Evolutionary conservation across 2,888 invertebrate species (phyloP).

Genomic region (Lottia scabra): DNA sequence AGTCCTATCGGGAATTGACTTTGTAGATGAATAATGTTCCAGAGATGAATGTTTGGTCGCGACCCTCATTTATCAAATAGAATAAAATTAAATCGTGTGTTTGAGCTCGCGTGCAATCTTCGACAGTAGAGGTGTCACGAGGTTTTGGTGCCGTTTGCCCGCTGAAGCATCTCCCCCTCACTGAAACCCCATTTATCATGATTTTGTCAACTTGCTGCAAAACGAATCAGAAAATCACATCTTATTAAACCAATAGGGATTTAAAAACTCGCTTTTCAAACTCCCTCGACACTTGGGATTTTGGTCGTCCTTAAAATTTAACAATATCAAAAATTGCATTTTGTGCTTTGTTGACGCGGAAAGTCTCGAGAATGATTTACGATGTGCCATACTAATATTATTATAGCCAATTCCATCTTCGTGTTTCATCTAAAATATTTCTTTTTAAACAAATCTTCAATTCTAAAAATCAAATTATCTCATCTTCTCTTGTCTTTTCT

Average conservation of each 20-base stretch:
- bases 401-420: background rate
- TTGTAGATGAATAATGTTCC: conserved; percentile 4
- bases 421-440: conserved; percentile 1
- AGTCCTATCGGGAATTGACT: conserved; percentile 1
- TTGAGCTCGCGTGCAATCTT: conserved; percentile 4
- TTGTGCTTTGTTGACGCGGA: conserved; percentile 1
- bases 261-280: conserved; percentile 7
- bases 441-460: conserved; percentile 5
- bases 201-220: conserved; percentile 2
- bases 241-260: conserved; percentile 2
- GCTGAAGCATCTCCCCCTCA: background rate
- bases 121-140: conserved; percentile 1
- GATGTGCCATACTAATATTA: conserved; percentile 3
- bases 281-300: conserved; percentile 4
- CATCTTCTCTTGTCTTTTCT: background rate
- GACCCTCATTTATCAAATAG: conserved; percentile 3
- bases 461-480: conserved; percentile 5
- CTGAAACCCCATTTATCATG: conserved; percentile 4
- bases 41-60: conserved; percentile 4
- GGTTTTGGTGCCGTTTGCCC: conserved; percentile 4
- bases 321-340: conserved; percentile 7
- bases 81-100: conserved; percentile 4
- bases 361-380: background rate
- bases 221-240: conserved; percentile 6
- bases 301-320: conserved; percentile 4